Conservation (phyloP, 2,113 vertebrate genomes). For the rat (Rattus norvegicus) region DNA sequence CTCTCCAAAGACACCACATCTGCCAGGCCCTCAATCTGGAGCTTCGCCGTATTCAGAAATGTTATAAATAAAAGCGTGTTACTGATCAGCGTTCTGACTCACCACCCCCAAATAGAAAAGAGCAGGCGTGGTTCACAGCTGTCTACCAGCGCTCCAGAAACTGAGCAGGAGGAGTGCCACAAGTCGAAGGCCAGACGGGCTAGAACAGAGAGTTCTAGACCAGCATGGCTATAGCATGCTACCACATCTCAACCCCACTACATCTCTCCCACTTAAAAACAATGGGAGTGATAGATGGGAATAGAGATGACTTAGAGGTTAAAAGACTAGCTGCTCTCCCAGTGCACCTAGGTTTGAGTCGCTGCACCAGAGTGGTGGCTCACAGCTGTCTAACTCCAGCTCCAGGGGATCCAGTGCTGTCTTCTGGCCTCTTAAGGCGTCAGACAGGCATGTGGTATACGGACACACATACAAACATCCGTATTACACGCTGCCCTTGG, state of each 20-base stretch:
- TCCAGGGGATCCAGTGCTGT: neutral
- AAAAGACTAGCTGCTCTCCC: neutral
- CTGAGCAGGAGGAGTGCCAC: neutral
- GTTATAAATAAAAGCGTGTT: neutral
- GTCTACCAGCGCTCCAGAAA: neutral
- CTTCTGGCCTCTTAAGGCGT: neutral
- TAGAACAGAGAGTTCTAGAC: neutral
- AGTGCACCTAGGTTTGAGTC: neutral
- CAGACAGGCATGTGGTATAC: neutral
- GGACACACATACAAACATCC: neutral
- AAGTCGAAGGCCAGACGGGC: neutral
- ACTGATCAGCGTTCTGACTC: neutral
- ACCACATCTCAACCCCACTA: neutral
- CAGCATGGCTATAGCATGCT: neutral
- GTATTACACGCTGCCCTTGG: neutral
- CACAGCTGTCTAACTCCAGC: neutral
- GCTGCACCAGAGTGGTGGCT: neutral
- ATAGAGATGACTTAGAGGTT: neutral
- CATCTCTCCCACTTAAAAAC: neutral
- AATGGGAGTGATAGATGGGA: neutral
- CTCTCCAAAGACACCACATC: neutral
- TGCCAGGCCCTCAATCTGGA: neutral
- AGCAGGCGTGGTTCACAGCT: neutral
- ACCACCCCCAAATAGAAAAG: neutral
- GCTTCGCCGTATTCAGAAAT: neutral